Conservation (phyloP, 2,113 vertebrate species). For the Dascyllus trimaculatus region DNA sequence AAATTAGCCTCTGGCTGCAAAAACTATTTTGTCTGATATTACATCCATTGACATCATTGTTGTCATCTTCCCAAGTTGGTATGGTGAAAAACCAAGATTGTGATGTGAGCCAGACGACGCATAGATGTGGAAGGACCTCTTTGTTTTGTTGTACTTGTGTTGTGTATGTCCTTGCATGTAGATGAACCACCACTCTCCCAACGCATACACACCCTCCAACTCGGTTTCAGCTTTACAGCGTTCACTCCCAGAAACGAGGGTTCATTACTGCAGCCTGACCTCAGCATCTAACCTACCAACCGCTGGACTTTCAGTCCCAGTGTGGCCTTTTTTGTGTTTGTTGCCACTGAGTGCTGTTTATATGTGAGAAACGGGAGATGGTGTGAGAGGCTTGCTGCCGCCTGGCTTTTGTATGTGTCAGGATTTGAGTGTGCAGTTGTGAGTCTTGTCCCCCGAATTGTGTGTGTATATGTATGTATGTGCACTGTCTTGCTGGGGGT, state of each 20-base stretch:
- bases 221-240: slow-evolving; percentile 53
- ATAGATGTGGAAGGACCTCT: slow-evolving; percentile 2
- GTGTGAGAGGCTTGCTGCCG: background rate
- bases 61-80: slow-evolving; percentile 41
- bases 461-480: slow-evolving; percentile 8
- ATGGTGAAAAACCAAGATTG: slow-evolving; percentile 40
- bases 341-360: slow-evolving; percentile 47
- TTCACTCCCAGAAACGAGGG: slow-evolving; percentile 84
- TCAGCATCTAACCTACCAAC: slow-evolving; percentile 58
- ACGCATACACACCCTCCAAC: slow-evolving; percentile 19
- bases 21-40: too few relatives aligned
- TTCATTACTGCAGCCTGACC: slow-evolving; percentile 88
- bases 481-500: slow-evolving; percentile 53
- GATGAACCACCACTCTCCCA: slow-evolving; percentile 12
- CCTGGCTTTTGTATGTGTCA: slow-evolving; percentile 23
- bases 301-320: slow-evolving; percentile 49
- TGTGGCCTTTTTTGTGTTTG: slow-evolving; percentile 54
- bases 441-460: slow-evolving; percentile 18
- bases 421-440: slow-evolving; percentile 41
- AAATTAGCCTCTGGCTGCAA: too few relatives aligned
- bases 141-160: background rate
- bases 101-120: slow-evolving; percentile 12
- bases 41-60: background rate
- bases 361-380: slow-evolving; percentile 1
- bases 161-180: slow-evolving; percentile 44